Base-by-base conservation (phyloP, 1,140 invertebrate species). In the Sycophila sp. region DNA sequence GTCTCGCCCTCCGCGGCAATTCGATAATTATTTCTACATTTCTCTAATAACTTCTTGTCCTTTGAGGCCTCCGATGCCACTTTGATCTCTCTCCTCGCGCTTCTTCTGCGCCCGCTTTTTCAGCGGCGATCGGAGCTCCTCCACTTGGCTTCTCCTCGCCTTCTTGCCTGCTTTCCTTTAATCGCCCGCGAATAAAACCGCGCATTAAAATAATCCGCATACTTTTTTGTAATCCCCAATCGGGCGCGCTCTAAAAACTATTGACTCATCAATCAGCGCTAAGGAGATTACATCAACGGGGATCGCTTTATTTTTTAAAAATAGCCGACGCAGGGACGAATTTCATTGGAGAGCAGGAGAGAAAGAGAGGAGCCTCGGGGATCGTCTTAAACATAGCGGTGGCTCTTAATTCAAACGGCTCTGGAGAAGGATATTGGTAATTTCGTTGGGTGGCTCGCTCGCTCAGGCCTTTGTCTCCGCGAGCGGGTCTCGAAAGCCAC, bases 21-120 rank as follows among this genome's bases (percentile, higher is more conserved):
- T 82, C 81, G 80, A 83, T 83, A 83, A 83, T 84, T 81, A 81
- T 83, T 82, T 82, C 80, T 76, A 72, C 81, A 77, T 82, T 82
- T 83, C 78, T 81, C 80, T 79, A 77, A 81, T 82, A 80, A 78
- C 71, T 79, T 76, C 73, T 77, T 76, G 76, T 34, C 62, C 19
- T 15, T 4, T n/a, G n/a, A n/a, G 26, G n/a, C n/a, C 42, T 11
- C 5, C 17, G 22, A 30, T 47, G 30, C 17, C 45, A 34, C 56
- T 69, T 60, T 60, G 56, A 69, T 60, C 49, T 28, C 17, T 34
- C 11, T 47, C 15, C 51, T 64, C 62, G 56, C 67, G 24, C 15
- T 24, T 56, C 47, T 58, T 58, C 13, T 59, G n/a, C 36, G 56
- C 11, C 26, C 30, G 11, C 15, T 40, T 30, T 58, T 17, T 36